phyloP scores from a whole-genome alignment of 2,113 vertebrate species.

The Cryptotis parvus region DNA sequence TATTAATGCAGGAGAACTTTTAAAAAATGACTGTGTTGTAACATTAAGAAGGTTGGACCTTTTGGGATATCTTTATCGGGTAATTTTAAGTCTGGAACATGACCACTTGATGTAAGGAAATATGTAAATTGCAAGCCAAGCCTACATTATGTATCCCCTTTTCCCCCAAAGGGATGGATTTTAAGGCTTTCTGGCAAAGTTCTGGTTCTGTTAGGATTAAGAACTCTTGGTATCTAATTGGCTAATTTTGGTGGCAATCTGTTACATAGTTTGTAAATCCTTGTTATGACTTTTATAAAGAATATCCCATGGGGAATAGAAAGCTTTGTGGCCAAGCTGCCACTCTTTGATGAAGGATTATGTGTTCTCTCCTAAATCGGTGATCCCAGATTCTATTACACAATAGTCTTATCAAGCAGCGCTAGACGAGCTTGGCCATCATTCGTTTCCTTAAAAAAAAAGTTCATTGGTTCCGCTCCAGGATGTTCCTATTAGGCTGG shows the following conservation, averaged over 20 bases:
- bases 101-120: slow-evolving; percentile 52
- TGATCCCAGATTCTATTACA: slow-evolving; percentile 59
- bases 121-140: slow-evolving; percentile 49
- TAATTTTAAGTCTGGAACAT: slow-evolving; percentile 51
- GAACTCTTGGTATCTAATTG: slow-evolving; percentile 46
- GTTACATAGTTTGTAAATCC: slow-evolving; percentile 62
- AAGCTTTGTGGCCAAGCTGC: slow-evolving; percentile 68
- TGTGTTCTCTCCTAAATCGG: slow-evolving; percentile 52
- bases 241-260: slow-evolving; percentile 61
- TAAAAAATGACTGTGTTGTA: slow-evolving; percentile 41
- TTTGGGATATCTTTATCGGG: slow-evolving; percentile 19
- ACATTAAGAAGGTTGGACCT: not conserved
- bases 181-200: slow-evolving; percentile 7
- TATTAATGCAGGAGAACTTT: not conserved
- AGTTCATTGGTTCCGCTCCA: slow-evolving; percentile 62
- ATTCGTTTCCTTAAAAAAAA: slow-evolving; percentile 58
- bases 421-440: slow-evolving; percentile 38
- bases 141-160: not conserved
- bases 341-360: slow-evolving; percentile 62
- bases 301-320: slow-evolving; percentile 40
- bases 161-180: not conserved
- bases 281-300: slow-evolving; percentile 73
- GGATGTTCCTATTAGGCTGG: slow-evolving; percentile 24
- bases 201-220: slow-evolving; percentile 58
- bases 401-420: slow-evolving; percentile 62